Evolutionary conservation across 2,113 vertebrate genomes (phyloP), one percentile per base, ranked within the genome.

Genomic region (Psophia crepitans): DNA sequence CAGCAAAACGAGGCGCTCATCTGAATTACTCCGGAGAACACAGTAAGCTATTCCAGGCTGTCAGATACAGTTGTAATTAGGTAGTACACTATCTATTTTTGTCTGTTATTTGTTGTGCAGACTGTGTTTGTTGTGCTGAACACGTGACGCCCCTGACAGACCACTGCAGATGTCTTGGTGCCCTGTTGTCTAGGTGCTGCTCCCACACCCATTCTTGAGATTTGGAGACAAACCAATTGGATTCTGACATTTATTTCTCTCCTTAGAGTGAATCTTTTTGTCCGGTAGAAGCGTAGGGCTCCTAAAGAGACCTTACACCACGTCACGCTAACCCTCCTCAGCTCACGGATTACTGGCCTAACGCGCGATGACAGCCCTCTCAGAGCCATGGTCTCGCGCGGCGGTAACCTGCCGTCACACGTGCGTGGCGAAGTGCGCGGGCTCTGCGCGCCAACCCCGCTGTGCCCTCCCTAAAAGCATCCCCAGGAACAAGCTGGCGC

Each of bases 71-170:
- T 10, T 66, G 89, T 76, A 94, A 95, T 95, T 86, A 95, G 63
- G 90, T 89, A 87, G 61, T 41, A 66, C 33, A 65, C 39, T 37
- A 76, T 76, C 89, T 92, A 66, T 93, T 95, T 96, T 92, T 89
- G 64, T 84, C 92, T 92, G 70, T 82, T 89, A 89, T 89, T 94
- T 93, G 86, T 60, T 87, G 77, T 33, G 53, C 69, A 30, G 20
- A 30, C 53, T 79, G 7, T 60, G 80, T 83, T 93, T 88, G 60
- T 48, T 63, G 57, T 82, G 69, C 86, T 69, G 86, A 71, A 64
- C 1, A 0, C 19, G 17, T 69, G 44, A n/a, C 33, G 82, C 48
- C 79, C 65, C 85, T 79, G 35, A 74, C 18, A 89, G 44, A 58
- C 33, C 43, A 28, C 65, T 14, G 14, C 79, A 58, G 83, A 21